Conservation (phyloP, 2,797 vertebrate species). For the Sebastes diaconus region DNA sequence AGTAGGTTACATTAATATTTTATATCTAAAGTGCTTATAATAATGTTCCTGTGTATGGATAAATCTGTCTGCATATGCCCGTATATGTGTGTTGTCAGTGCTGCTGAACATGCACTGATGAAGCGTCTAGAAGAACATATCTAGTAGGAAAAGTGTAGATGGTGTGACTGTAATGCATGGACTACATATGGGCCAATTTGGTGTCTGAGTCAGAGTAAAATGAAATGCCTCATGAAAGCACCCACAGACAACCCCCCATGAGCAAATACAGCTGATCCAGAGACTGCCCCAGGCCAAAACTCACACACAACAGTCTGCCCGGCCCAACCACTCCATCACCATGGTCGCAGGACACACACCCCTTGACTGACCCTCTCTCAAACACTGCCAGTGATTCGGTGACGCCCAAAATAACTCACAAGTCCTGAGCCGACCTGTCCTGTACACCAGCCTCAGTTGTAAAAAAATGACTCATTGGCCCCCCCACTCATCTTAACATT, state of each 20-base stretch:
- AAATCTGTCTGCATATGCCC: neutral
- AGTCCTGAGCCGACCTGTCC: neutral
- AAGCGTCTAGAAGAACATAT: neutral
- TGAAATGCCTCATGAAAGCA: neutral
- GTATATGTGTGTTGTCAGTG: neutral
- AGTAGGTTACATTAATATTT: neutral
- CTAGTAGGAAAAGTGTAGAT: neutral
- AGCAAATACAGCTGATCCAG: constrained; percentile 33
- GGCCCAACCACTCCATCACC: neutral
- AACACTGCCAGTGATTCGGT: neutral
- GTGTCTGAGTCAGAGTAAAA: constrained; percentile 1
- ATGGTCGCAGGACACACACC: neutral
- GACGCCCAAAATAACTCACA: neutral
- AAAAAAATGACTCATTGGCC: neutral
- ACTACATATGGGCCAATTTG: neutral
- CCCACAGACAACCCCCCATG: neutral
- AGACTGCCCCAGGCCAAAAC: neutral
- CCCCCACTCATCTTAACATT: neutral
- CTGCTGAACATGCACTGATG: neutral
- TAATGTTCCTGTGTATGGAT: neutral
- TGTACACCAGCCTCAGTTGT: neutral
- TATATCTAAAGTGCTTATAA: neutral
- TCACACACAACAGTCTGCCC: neutral
- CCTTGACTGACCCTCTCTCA: neutral
- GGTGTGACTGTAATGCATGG: neutral